These are phyloP conservation scores for Coelopa frigida DNA, from an alignment of 1,140 invertebrate species.

Conservation along the genomic window DNA sequence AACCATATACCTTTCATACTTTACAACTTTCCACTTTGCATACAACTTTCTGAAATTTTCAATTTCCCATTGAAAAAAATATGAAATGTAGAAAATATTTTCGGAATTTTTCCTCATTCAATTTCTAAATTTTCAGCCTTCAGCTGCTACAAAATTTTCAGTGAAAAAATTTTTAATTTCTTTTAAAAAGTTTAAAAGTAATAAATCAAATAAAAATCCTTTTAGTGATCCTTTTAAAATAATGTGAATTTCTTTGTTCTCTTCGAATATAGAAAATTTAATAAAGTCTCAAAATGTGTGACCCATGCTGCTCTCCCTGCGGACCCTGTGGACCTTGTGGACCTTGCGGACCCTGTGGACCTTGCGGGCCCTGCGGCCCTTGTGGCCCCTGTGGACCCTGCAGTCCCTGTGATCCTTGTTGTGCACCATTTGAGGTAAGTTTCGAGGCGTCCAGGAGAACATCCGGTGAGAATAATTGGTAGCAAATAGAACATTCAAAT, in stretches of 20 bases:
- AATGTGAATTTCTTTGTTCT: not conserved
- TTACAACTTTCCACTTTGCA: too few relatives aligned
- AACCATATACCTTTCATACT: too few relatives aligned
- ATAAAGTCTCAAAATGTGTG: conserved; percentile 21
- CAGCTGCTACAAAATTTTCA: conserved; percentile 28
- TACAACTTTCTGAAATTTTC: too few relatives aligned
- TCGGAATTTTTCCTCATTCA: conserved; percentile 13
- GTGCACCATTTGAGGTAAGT: conserved; percentile 39
- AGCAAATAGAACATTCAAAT: not conserved
- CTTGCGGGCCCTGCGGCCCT: conserved; percentile 16
- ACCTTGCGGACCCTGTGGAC: conserved; percentile 17
- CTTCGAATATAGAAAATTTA: too few relatives aligned
- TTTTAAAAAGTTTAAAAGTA: conserved; percentile 18
- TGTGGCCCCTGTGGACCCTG: conserved; percentile 16
- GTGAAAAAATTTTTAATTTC: conserved; percentile 17
- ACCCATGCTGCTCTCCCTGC: conserved; percentile 23
- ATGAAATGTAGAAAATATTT: not conserved
- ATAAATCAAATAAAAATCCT: conserved; percentile 4
- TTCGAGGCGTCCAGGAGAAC: too few relatives aligned
- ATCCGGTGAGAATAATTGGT: too few relatives aligned
- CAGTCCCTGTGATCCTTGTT: conserved; percentile 36
- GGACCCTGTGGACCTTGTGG: conserved; percentile 20
- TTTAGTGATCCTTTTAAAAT: not conserved
- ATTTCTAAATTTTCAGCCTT: conserved; percentile 9
- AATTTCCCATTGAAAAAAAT: not conserved